Conservation (phyloP, 2,888 invertebrate species). For the Epicampocera succincta region DNA sequence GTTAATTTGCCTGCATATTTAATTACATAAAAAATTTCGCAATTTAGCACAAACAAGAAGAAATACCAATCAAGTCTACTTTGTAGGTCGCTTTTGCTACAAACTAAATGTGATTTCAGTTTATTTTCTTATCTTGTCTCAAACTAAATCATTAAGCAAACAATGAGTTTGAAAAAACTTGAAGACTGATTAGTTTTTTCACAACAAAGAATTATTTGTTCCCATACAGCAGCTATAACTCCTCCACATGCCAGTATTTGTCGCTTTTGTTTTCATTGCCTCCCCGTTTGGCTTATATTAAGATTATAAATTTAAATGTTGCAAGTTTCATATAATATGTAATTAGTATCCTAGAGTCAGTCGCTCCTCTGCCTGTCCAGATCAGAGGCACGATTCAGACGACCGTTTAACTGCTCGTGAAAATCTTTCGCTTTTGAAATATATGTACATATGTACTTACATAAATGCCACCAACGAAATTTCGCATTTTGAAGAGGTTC, state of each 20-base stretch:
- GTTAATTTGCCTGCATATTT: conserved; percentile 3
- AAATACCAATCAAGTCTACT: not conserved
- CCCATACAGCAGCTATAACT: conserved; percentile 8
- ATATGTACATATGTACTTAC: too few species aligned
- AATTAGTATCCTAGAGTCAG: too few species aligned
- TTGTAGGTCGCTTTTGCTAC: conserved; percentile 5
- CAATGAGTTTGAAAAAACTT: conserved; percentile 28
- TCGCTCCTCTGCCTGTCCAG: too few species aligned
- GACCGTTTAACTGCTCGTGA: too few species aligned
- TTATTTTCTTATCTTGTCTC: conserved; percentile 3
- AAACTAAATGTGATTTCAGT: not conserved
- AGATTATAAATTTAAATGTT: too few species aligned
- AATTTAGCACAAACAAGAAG: too few species aligned
- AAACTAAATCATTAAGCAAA: conserved; percentile 34
- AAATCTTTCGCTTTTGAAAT: too few species aligned
- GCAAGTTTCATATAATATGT: too few species aligned
- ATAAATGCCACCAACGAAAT: too few species aligned
- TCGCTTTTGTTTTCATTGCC: conserved; percentile 7
- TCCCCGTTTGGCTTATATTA: conserved; percentile 25
- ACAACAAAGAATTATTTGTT: conserved; percentile 28
- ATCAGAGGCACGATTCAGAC: too few species aligned
- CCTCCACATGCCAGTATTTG: conserved; percentile 36
- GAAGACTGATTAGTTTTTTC: conserved; percentile 23
- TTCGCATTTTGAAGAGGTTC: too few species aligned
- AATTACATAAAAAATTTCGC: not conserved